phyloP scores from a whole-genome alignment of 2,888 invertebrate species.

The Octodonta nipae region DNA sequence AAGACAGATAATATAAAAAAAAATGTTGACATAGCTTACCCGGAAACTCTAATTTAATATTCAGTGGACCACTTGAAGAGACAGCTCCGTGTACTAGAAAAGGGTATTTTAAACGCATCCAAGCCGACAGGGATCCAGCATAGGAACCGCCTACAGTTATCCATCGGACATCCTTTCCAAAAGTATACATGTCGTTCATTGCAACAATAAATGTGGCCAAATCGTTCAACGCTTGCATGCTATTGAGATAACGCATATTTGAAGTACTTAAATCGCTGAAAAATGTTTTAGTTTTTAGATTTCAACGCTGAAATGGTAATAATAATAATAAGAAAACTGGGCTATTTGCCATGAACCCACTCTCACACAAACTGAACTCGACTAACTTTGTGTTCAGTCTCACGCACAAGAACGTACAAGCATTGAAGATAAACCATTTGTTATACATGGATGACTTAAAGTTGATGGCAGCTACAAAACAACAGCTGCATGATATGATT shows the following conservation, averaged over 20 bases:
- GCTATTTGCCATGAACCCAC: no score
- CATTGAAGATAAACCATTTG: no score
- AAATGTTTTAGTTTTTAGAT: no score
- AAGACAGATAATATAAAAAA: no score
- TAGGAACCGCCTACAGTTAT: slow-evolving; percentile 88
- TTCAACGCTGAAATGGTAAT: no score
- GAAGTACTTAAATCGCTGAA: slow-evolving; percentile 57
- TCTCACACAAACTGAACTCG: no score
- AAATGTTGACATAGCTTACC: slow-evolving; percentile 38
- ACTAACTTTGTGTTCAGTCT: no score
- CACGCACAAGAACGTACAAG: no score
- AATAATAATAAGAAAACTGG: no score
- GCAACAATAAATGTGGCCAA: slow-evolving; percentile 62
- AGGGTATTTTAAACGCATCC: slow-evolving; percentile 75
- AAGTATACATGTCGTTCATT: slow-evolving; percentile 50
- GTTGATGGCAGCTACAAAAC: no score
- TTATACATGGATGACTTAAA: no score
- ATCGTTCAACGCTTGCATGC: slow-evolving; percentile 70
- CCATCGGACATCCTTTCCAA: slow-evolving; percentile 54
- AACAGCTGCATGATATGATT: no score
- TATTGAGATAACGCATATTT: slow-evolving; percentile 63
- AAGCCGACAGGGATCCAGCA: slow-evolving; percentile 80
- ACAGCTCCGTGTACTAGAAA: slow-evolving; percentile 70
- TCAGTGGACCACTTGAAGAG: slow-evolving; percentile 77
- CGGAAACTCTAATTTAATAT: slow-evolving; percentile 68